Base-by-base conservation (phyloP, 2,888 invertebrate genomes). In the Epirrita christyi region DNA sequence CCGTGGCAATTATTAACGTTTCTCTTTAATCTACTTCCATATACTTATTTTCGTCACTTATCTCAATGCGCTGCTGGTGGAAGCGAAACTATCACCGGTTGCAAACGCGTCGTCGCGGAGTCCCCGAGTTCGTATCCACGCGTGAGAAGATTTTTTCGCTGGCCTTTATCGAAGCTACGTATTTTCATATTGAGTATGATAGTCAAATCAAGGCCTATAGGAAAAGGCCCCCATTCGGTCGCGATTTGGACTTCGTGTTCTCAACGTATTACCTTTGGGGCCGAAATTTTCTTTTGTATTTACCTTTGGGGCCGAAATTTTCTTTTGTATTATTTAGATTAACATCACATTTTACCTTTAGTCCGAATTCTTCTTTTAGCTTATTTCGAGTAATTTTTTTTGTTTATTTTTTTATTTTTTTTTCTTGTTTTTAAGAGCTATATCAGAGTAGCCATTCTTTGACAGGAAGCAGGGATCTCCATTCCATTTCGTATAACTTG, bases 91-190 rank as follows among this genome's bases (percentile, higher is more conserved):
- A 28, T 0, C 8, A 28, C 41, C 32, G 8, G 34, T 14, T 6
- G n/a, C 0, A 36, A 32, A 13, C 5, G 13, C 6, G 13, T 14
- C 29, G 21, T 6, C 13, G 32, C 27, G 2, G 37, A 8, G 38
- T 21, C 15, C 42, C 47, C 51, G 40, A 36, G 55, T 55, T 59
- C 55, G 36, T 47, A 32, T 54, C 54, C 47, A 2, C 32, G 38
- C 38, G 15, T 27, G 28, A 1, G 50, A 6, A 7, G 10, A 44
- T 36, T 55, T 55, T 59, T 55, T 51, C 55, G 21, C 41, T 7
- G 59, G 59, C 59, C 59, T 48, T 44, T 47, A 59, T 59, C 59
- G 59, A 59, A 59, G 59, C 59, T 59, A 47, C 51, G 51, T 59
- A 59, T 59, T 59, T 59, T 55, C 40, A 38, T 15, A 55, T 59